These are phyloP conservation scores for Andrena fulva DNA, from an alignment of 2,888 invertebrate species.

Conservation along the genomic window DNA sequence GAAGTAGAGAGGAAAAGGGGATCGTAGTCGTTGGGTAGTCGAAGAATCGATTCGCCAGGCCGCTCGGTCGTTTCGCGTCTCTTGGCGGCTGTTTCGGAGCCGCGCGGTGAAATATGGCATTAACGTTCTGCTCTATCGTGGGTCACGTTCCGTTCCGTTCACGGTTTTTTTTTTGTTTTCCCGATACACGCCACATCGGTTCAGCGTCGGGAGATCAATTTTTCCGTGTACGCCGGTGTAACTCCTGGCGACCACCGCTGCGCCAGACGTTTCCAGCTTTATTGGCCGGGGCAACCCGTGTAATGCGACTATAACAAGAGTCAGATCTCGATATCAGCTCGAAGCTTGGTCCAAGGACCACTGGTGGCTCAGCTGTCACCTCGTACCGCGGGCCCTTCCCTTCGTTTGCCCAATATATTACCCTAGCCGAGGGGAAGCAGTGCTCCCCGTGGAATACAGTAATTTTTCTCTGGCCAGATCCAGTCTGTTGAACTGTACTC, in stretches of 20 bases:
- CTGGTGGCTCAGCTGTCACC: conserved; percentile 9
- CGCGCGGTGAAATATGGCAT: conserved; percentile 69
- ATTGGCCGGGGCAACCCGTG: conserved; percentile 53
- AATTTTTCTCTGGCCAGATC: conserved; percentile 4
- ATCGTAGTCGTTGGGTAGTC: conserved; percentile 38
- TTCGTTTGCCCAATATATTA: conserved; percentile 34
- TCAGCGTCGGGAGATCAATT: conserved; percentile 57
- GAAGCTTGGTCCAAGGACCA: conserved; percentile 4
- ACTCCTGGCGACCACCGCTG: conserved; percentile 38
- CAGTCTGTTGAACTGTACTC: not conserved
- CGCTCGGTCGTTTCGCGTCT: conserved; percentile 54
- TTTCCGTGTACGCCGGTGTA: conserved; percentile 43
- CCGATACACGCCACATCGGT: conserved; percentile 7
- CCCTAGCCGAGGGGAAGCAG: conserved; percentile 9
- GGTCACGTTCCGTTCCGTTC: conserved; percentile 19
- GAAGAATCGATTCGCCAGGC: conserved; percentile 61
- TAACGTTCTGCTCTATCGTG: conserved; percentile 64
- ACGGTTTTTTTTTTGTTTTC: not conserved
- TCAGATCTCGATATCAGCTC: conserved; percentile 41
- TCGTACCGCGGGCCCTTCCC: conserved; percentile 15
- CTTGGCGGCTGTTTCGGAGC: conserved; percentile 68
- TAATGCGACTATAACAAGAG: conserved; percentile 39
- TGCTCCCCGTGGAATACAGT: conserved; percentile 4
- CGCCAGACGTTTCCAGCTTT: conserved; percentile 51
- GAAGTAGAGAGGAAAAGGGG: conserved; percentile 45